Evolutionary conservation across 2,797 vertebrate genomes (phyloP), one percentile per base, ranked within the genome.

Genomic region (Cuniculus paca): DNA sequence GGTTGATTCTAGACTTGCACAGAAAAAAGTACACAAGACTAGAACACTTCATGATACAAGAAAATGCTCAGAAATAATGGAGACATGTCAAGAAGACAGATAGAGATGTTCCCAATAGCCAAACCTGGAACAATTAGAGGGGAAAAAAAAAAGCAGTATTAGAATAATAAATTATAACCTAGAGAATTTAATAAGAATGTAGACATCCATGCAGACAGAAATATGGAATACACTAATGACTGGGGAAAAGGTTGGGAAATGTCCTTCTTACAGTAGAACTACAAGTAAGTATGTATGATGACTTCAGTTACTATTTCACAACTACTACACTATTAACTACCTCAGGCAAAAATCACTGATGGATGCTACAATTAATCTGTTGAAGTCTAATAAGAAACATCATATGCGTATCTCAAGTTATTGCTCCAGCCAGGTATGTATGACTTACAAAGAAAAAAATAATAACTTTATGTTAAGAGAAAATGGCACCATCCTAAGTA

Each of bases 21-120:
- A 85, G 78, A 4, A 92, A 72, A 36, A 96, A 88, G 17, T 39
- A 60, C 1, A 93, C 50, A 50, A 96, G 19, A 52, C 39, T 54
- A 26, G 11, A 91, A 70, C 31, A 75, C 77, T 91, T 34, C n/a
- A 11, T 50, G 6, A 28, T n/a, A 31, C 28, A 63, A 79, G 16
- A 93, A 82, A 96, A 95, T 28, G 45, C 2, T 91, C 34, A 88
- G 81, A 80, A 80, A 84, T 80, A 85, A 85, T 56, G n/a, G 45
- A 81, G 26, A 82, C 4, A 24, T 42, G 34, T 56, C 54, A 94
- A 94, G 70, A 95, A 94, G 50, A 6, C n/a, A 85, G 60, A 28
- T 10, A 79, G 74, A 88, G 22, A 31, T 24, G 60, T n/a, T 91
- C 31, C 83, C 28, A 87, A 58, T 36, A 72, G 58, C 58, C 70